Percentiles rank a stretch among this genome's conserved stretches.
Evolutionary conservation across 2,888 invertebrate genomes (phyloP).

Genomic region (Drosophila anomalata): DNA sequence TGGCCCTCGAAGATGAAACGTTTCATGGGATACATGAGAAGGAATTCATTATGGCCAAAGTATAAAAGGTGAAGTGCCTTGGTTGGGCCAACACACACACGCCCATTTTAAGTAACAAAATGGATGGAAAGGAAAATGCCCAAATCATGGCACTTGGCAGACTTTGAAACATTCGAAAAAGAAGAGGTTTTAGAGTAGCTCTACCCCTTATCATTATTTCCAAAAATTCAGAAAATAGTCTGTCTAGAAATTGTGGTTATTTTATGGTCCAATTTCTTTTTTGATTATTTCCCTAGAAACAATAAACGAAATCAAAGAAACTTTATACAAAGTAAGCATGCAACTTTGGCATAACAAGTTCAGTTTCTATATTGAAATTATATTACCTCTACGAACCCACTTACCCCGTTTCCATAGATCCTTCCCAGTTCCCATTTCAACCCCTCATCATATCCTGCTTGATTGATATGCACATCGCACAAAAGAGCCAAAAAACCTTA

Average conservation of each 20-base stretch:
- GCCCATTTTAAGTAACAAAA: background rate
- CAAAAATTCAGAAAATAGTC: too few species aligned
- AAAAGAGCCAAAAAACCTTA: conserved; percentile 41
- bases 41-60: conserved; percentile 36
- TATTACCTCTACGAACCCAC: conserved; percentile 13
- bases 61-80: background rate
- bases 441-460: conserved; percentile 6
- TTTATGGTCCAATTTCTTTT: background rate
- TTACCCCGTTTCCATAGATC: background rate
- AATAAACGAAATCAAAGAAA: conserved; percentile 4
- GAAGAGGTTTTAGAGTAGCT: conserved; percentile 4
- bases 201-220: background rate
- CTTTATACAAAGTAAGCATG: background rate
- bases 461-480: conserved; percentile 50
- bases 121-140: conserved; percentile 6
- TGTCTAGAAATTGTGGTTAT: background rate
- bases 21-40: conserved; percentile 34
- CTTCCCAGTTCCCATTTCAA: background rate
- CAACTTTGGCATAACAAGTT: conserved; percentile 20
- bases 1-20: conserved; percentile 43
- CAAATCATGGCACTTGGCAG: conserved; percentile 36
- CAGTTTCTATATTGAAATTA: conserved; percentile 24
- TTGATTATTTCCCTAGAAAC: background rate
- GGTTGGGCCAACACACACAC: conserved; percentile 3
- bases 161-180: conserved; percentile 23